Evolutionary conservation across 2,888 invertebrate species (phyloP), one percentile per base, ranked within the genome.

Genomic region (Coenonympha arcania): DNA sequence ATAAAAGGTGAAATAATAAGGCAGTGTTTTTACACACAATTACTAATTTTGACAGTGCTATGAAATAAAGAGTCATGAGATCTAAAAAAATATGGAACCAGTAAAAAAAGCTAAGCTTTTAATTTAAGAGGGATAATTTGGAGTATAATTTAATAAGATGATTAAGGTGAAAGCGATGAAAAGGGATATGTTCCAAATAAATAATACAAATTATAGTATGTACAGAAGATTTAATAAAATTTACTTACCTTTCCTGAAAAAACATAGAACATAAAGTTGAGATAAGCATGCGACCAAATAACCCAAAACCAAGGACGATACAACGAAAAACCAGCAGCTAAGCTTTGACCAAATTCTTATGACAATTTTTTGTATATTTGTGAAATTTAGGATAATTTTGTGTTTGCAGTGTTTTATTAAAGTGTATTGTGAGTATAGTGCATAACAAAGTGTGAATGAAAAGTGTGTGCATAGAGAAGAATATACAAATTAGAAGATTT

Each of bases 261-360:
- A 49, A 69, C 57, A 69, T 60, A 9, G 42, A 60, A 65, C 65
- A 69, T 62, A 61, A 56, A 63, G 64, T 60, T 64, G 57, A 64
- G 58, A 66, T 68, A 73, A 65, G 52, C 80, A 82, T 82, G 83
- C 82, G 79, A 83, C 69, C 71, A 65, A 57, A 72, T 60, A 67
- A 65, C 63, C 62, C 46, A 48, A 31, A 39, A n/a, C 26, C 16
- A 39, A 51, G 24, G 33, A 51, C 50, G 41, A 36, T 53, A 56
- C 54, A 61, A 63, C 57, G 61, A 66, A 66, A 63, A 68, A 64
- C 56, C 51, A 55, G 59, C 59, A 55, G 59, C 59, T 49, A 47
- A 43, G 34, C 45, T 45, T 37, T 22, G 8, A 33, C 26, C 16
- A n/a, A 30, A 44, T 15, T 2, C 28, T 15, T 13, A 33, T 13